Evolutionary conservation across 2,797 vertebrate species (phyloP).

Genomic region (Smutsia temminckii): DNA sequence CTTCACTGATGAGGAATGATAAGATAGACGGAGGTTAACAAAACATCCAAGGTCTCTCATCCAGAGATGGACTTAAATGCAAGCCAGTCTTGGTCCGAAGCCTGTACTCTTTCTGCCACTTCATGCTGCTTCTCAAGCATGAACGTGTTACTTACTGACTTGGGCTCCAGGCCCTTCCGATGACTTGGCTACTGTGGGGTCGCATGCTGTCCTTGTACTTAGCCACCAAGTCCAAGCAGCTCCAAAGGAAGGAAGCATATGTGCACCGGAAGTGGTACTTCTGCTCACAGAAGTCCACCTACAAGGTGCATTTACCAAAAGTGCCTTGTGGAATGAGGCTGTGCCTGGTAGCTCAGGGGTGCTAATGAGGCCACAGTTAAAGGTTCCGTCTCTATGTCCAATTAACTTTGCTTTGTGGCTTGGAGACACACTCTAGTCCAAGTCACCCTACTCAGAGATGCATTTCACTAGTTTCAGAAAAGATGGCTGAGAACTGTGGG

Average conservation of each 20-base stretch:
- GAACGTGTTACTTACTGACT: not conserved
- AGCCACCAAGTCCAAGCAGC: not conserved
- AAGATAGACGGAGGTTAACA: not conserved
- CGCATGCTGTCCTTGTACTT: not conserved
- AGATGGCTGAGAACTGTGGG: conserved; percentile 42
- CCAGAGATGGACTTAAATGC: not conserved
- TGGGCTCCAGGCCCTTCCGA: not conserved
- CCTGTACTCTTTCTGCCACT: not conserved
- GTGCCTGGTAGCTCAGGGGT: not conserved
- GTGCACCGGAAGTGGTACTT: not conserved
- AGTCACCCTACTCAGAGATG: not conserved
- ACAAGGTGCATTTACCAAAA: not conserved
- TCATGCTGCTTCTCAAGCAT: not conserved
- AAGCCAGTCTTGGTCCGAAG: not conserved
- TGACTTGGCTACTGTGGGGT: not conserved
- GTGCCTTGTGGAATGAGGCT: not conserved
- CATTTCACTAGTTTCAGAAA: conserved; percentile 46
- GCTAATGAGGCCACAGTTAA: not conserved
- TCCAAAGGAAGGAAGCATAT: not conserved
- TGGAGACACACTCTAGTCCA: conserved; percentile 42
- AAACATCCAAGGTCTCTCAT: not conserved
- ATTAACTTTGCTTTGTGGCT: not conserved
- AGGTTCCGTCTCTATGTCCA: not conserved
- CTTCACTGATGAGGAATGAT: not conserved
- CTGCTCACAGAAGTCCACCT: not conserved